Evolutionary conservation across 37 sponge, comb jelly and placozoan species (phyloP).

Genomic region (Amphimedon queenslandica): DNA sequence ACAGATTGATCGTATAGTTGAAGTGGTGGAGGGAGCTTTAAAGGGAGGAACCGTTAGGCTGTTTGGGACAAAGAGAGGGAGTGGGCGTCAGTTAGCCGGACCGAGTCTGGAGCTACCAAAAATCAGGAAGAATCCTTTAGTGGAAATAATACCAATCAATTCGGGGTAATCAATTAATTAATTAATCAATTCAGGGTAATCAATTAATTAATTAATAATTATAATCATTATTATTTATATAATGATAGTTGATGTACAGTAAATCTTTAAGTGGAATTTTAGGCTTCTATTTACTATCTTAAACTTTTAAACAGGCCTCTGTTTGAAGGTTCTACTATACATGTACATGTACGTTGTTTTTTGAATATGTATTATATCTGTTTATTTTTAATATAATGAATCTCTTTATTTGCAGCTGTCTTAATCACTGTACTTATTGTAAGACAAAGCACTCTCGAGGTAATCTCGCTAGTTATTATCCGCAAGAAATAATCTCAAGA

Average conservation of each 20-base stretch:
- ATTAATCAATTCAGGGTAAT: constrained; percentile 90
- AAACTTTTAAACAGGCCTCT: too few species aligned
- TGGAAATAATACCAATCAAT: constrained; percentile 95
- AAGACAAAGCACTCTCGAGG: constrained; percentile 98
- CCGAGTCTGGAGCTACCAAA: constrained; percentile 86
- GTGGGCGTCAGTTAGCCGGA: constrained; percentile 72
- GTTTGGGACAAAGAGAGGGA: constrained; percentile 53
- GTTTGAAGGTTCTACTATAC: too few species aligned
- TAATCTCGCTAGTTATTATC: constrained; percentile 88
- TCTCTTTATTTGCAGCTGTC: constrained; percentile 46
- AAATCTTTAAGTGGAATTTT: too few species aligned
- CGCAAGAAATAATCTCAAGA: constrained; percentile 74
- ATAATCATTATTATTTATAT: not conserved
- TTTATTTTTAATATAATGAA: not conserved
- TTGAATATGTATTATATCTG: not conserved
- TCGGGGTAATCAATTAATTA: constrained; percentile 85
- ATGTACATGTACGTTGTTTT: too few species aligned
- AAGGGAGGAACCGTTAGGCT: constrained; percentile 82
- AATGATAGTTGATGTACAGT: not conserved
- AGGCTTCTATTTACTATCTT: too few species aligned
- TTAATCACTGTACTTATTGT: constrained; percentile 98
- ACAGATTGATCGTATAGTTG: constrained; percentile 90
- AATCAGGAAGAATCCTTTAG: constrained; percentile 86
- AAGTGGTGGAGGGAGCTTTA: constrained; percentile 94
- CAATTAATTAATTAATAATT: constrained; percentile 60